These are phyloP conservation scores for Augochlora pura DNA, from an alignment of 1,140 invertebrate genomes.

Conservation along the genomic window DNA sequence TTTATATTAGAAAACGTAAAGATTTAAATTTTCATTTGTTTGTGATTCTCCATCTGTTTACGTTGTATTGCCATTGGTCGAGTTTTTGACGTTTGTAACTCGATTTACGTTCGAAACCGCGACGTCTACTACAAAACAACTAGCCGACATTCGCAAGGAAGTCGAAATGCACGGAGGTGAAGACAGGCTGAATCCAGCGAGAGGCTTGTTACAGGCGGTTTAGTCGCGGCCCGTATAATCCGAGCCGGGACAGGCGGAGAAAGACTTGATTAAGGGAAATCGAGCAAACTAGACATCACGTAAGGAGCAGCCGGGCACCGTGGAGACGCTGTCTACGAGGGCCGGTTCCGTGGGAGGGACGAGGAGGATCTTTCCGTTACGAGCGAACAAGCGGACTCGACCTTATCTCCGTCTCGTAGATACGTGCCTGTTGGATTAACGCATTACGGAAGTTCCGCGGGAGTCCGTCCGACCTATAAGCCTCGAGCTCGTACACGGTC, in stretches of 20 bases:
- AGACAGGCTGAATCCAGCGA: no score
- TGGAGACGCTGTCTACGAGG: constrained; percentile 33
- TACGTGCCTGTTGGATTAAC: constrained; percentile 75
- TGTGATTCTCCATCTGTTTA: no score
- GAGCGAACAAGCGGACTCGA: constrained; percentile 40
- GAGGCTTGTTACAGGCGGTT: constrained; percentile 17
- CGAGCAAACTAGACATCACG: constrained; percentile 59
- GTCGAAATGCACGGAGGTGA: no score
- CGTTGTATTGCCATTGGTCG: no score
- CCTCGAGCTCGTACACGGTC: constrained; percentile 28
- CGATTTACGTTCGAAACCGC: no score
- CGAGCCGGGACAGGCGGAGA: constrained; percentile 18
- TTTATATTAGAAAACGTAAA: no score
- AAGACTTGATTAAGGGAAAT: constrained; percentile 47
- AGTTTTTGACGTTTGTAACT: no score
- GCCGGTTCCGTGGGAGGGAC: constrained; percentile 16
- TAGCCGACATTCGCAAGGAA: no score
- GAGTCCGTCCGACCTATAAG: constrained; percentile 72
- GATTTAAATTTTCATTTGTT: no score
- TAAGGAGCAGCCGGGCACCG: constrained; percentile 39
- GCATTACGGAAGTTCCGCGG: constrained; percentile 78
- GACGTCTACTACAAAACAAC: no score
- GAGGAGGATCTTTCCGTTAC: constrained; percentile 24
- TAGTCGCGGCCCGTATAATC: constrained; percentile 34
- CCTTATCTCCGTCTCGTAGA: constrained; percentile 67